These are phyloP conservation scores for Myiozetetes cayanensis DNA, from an alignment of 2,113 vertebrate genomes.

Conservation along the genomic window DNA sequence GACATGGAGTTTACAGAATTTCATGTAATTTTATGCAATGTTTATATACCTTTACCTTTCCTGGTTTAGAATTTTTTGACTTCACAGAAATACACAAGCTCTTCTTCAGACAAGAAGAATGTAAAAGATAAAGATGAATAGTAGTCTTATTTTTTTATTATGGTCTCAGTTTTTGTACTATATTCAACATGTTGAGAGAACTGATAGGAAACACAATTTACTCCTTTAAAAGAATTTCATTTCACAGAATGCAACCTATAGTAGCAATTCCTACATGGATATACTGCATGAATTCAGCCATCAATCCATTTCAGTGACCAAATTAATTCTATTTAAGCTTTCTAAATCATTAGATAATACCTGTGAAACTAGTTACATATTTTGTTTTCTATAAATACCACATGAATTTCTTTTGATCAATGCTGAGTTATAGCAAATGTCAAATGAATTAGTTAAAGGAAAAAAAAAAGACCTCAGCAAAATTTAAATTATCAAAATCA, in stretches of 20 bases:
- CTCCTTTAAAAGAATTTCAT: conserved; percentile 4
- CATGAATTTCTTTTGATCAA: neutral
- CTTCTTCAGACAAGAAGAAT: neutral
- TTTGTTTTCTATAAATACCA: neutral
- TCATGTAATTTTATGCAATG: neutral
- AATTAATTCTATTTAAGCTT: conserved; percentile 12
- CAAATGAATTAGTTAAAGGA: neutral
- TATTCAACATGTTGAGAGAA: neutral
- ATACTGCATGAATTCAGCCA: neutral
- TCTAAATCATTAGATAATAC: neutral
- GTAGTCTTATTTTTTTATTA: neutral
- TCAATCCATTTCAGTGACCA: neutral
- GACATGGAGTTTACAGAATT: neutral
- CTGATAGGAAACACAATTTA: neutral
- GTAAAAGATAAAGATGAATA: neutral
- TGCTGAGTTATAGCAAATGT: neutral
- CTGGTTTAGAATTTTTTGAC: neutral
- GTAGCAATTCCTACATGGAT: neutral
- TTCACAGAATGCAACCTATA: neutral
- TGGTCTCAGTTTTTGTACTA: neutral
- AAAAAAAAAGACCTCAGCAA: neutral
- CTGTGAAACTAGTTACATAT: neutral
- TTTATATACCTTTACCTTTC: neutral
- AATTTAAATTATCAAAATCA: neutral
- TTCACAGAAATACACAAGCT: neutral